Percentiles rank a stretch among this genome's conserved stretches.
These are phyloP conservation scores for Hiodon alosoides DNA, from an alignment of 2,113 vertebrate species.

Conservation along the genomic window DNA sequence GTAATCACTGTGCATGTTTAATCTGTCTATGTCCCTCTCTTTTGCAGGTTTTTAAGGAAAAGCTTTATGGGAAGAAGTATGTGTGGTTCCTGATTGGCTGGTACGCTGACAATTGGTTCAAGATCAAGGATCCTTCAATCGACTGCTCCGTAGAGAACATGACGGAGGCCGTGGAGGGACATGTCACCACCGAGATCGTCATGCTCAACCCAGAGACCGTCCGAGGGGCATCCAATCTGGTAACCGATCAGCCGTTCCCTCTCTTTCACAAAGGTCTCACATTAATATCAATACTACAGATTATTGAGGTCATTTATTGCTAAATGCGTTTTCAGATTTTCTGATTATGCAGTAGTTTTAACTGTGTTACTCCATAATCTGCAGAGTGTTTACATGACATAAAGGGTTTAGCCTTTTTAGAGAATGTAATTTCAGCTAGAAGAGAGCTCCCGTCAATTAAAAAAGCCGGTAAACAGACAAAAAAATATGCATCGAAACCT, in stretches of 20 bases:
- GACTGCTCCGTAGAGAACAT: conserved; percentile 94
- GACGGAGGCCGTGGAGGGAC: conserved; percentile 88
- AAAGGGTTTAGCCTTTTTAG: too few species aligned
- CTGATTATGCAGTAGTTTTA: too few species aligned
- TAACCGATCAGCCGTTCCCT: conserved; percentile 36
- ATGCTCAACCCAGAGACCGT: conserved; percentile 93
- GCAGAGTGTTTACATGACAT: too few species aligned
- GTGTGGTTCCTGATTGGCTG: conserved; percentile 97
- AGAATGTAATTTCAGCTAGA: too few species aligned
- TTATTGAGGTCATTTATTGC: neutral
- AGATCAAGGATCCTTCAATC: conserved; percentile 86
- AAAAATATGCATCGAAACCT: too few species aligned
- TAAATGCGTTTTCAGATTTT: neutral
- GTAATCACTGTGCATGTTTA: neutral
- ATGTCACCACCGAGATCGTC: conserved; percentile 93
- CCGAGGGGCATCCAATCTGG: conserved; percentile 89
- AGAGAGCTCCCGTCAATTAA: too few species aligned
- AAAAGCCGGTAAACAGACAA: too few species aligned
- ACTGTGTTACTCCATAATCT: too few species aligned
- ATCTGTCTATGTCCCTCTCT: neutral
- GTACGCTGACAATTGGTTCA: conserved; percentile 97
- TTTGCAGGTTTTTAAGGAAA: conserved; percentile 87
- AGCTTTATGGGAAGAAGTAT: conserved; percentile 89
- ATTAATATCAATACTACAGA: neutral
- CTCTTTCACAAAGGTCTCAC: neutral